Evolutionary conservation across 2,888 invertebrate genomes (phyloP), one percentile per base, ranked within the genome.

Genomic region (Cenopis cana): DNA sequence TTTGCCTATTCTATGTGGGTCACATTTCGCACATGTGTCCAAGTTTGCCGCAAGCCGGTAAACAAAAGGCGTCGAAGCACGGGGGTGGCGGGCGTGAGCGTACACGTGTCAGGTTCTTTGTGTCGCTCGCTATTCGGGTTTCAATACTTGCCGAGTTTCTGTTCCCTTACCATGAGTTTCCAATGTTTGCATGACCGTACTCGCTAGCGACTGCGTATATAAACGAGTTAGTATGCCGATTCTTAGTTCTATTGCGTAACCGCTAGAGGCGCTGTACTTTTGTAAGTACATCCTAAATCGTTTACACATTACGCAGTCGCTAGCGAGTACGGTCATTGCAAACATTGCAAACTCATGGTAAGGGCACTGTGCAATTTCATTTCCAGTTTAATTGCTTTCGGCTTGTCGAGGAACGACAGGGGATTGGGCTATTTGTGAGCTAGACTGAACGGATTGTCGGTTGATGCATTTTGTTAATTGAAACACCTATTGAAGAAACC

Each of bases 381-480:
- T 89, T 89, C 86, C 84, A 82, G 86, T 89, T 89, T 89, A 90
- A 91, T 90, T 90, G 88, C 82, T 89, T 89, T 85, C 75, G 78
- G 76, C 80, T 76, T 77, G 76, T 77, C 77, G 64, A 70, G 36
- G 3, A 61, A 24, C 29, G 61, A 56, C 56, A 18, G 29, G 36
- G 49, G 69, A 59, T n/a, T 41, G 41, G 50, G 52, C 62, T 62
- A 69, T 57, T 41, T 60, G 55, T 56, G 36, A 62, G 29, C 55
- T 56, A 50, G 41, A 46, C 49, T 46, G 49, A 38, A 54, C 52
- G 62, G 56, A 24, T 52, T 29, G 49, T n/a, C 36, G 69, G 41
- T 46, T 54, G 29, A 54, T 60, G 68, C 41, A 65, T 55, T 55
- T 46, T 9, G 41, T 65, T 65, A 46, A 46, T 64, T 64, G 64